phyloP scores from a whole-genome alignment of 2,888 invertebrate species.

The Zaprionus lineosus region DNA sequence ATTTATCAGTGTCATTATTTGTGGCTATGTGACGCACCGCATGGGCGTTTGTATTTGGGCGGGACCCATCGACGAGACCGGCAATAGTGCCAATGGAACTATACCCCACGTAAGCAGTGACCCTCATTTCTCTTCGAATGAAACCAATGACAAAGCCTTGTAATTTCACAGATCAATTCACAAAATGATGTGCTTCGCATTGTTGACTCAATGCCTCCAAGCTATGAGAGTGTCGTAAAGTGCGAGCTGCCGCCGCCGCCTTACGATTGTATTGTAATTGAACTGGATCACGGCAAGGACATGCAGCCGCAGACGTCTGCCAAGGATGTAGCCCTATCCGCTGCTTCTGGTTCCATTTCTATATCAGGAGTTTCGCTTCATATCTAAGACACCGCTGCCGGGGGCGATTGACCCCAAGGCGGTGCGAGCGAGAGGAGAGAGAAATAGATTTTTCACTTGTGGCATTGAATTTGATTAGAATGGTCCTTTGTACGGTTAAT shows the following conservation, averaged over 20 bases:
- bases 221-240: conserved; percentile 82
- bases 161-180: conserved; percentile 77
- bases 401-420: no score
- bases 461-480: conserved; percentile 38
- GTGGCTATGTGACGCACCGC: conserved; percentile 83
- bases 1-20: conserved; percentile 82
- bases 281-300: conserved; percentile 79
- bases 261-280: conserved; percentile 81
- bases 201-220: conserved; percentile 82
- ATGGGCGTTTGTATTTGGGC: conserved; percentile 83
- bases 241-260: conserved; percentile 83
- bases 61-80: conserved; percentile 81
- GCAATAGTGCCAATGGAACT: conserved; percentile 64
- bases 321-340: conserved; percentile 37
- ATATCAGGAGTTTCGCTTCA: conserved; percentile 65
- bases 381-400: conserved; percentile 62
- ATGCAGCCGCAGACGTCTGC: conserved; percentile 62
- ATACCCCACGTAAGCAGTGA: conserved; percentile 73
- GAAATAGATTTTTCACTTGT: conserved; percentile 71
- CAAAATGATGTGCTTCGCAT: conserved; percentile 82
- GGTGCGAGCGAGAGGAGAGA: conserved; percentile 61
- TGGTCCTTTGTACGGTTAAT: no score
- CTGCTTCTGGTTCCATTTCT: conserved; percentile 26
- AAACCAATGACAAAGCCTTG: no score
- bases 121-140: no score